phyloP scores from a whole-genome alignment of 2,113 vertebrate genomes.

The Podiceps cristatus region DNA sequence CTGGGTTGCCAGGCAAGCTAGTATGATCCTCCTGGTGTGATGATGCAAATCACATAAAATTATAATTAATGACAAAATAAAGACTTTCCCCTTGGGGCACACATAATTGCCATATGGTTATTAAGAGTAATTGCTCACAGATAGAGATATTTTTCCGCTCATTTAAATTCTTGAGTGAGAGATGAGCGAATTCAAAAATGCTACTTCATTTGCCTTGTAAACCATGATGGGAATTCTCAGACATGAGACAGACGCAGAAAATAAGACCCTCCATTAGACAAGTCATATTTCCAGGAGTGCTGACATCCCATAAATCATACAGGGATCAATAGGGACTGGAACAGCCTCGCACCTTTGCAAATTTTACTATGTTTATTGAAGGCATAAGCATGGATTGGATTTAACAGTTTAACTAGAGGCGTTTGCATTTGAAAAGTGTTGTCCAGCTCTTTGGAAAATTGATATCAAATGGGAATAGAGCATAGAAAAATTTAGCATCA shows the following conservation, averaged over 20 bases:
- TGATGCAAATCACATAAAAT: constrained; percentile 60
- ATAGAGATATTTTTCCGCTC: neutral
- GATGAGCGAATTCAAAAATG: neutral
- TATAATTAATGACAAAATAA: constrained; percentile 66
- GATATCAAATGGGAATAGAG: neutral
- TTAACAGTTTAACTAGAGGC: neutral
- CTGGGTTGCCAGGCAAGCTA: constrained; percentile 35
- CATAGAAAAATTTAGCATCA: neutral
- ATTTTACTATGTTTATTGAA: neutral
- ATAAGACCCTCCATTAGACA: neutral
- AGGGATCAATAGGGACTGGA: neutral
- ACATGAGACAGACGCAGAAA: neutral
- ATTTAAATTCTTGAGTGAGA: constrained; percentile 49
- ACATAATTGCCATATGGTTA: constrained; percentile 58
- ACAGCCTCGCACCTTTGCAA: neutral
- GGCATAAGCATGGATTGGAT: neutral
- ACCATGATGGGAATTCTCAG: neutral
- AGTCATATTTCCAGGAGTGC: neutral
- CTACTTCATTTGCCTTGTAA: neutral
- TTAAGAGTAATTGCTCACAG: constrained; percentile 52
- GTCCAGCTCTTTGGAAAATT: neutral
- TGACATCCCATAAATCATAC: neutral
- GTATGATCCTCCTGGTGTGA: constrained; percentile 19
- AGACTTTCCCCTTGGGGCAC: constrained; percentile 17
- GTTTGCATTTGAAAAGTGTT: neutral